phyloP scores from a whole-genome alignment of 2,888 invertebrate genomes.

The Neria commutata region DNA sequence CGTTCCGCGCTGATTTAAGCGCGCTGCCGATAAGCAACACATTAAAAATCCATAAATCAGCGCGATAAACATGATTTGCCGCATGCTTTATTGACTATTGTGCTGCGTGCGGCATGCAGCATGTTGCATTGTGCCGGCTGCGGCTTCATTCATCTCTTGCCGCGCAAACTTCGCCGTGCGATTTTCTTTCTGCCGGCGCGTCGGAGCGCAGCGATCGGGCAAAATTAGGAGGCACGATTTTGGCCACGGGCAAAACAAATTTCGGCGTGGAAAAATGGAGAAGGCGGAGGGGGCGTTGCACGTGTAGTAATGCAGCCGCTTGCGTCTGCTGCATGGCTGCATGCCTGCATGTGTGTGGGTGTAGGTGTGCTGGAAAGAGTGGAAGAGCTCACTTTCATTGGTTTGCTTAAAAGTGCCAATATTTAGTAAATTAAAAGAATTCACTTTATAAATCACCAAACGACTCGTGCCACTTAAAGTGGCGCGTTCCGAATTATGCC shows the following conservation, averaged over 20 bases:
- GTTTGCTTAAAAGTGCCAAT: no score
- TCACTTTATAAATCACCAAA: not conserved
- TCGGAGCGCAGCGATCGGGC: not conserved
- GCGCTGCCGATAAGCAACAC: constrained; percentile 61
- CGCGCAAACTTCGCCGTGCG: constrained; percentile 15
- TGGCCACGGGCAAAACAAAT: not conserved
- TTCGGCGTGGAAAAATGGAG: not conserved
- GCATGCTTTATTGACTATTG: constrained; percentile 63
- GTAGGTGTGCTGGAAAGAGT: not conserved
- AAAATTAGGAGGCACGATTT: constrained; percentile 17
- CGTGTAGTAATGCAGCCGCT: no score
- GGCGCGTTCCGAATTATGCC: no score
- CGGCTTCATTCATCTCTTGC: constrained; percentile 19
- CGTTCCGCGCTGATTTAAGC: constrained; percentile 49
- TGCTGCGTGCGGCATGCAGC: constrained; percentile 32
- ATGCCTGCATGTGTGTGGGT: not conserved
- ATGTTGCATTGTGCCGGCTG: not conserved
- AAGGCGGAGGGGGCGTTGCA: not conserved
- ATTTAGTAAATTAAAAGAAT: not conserved
- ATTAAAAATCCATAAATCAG: constrained; percentile 63
- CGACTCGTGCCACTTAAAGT: not conserved
- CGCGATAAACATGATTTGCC: constrained; percentile 63
- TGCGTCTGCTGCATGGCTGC: not conserved
- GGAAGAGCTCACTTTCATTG: no score
- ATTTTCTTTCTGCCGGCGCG: constrained; percentile 11